Evolutionary conservation across 2,797 vertebrate species (phyloP), one percentile per base, ranked within the genome.

Genomic region (Crenuchus spilurus): DNA sequence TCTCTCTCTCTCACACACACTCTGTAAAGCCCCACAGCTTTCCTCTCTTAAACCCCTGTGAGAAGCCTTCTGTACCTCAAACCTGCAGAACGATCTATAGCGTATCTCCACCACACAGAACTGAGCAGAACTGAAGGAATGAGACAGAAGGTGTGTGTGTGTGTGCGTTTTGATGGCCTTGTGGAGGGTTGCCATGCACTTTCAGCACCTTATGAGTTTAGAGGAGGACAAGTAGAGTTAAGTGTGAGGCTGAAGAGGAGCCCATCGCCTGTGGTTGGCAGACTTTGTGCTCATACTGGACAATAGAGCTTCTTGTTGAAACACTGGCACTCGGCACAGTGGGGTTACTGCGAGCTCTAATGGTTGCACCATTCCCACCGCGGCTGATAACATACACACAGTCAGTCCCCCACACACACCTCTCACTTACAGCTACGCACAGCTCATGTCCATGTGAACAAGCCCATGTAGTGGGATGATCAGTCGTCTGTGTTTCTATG

Each of bases 301-400:
- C 70, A 75, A 82, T 54, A 76, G 66, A 62, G 20, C 49, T 49
- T 70, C 66, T 75, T 79, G 77, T 76, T 74, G 70, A 58, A 26
- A 13, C 63, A 67, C 68, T 74, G 80, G 74, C 62, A 76, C 54
- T 58, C 44, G 14, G 39, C 18, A 54, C n/a, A 42, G n/a, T 67
- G 28, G 35, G 11, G 14, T 44, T 49, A 11, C 11, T 26, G 31
- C 11, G 42, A 77, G 33, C 5, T 61, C 35, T 65, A 68, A 74
- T 28, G 16, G n/a, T 55, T 37, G 28, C 39, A 62, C 31, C 52
- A 35, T 48, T 22, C 35, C 24, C 63, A 64, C 37, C 49, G 55
- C 16, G 31, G 13, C 37, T 24, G 48, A 55, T 14, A 54, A 22
- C 44, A 18, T 39, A 16, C 63, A 26, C 35, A 39, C 35, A 63